phyloP scores from a whole-genome alignment of 2,797 vertebrate species.

The Phataginus tetradactyla region DNA sequence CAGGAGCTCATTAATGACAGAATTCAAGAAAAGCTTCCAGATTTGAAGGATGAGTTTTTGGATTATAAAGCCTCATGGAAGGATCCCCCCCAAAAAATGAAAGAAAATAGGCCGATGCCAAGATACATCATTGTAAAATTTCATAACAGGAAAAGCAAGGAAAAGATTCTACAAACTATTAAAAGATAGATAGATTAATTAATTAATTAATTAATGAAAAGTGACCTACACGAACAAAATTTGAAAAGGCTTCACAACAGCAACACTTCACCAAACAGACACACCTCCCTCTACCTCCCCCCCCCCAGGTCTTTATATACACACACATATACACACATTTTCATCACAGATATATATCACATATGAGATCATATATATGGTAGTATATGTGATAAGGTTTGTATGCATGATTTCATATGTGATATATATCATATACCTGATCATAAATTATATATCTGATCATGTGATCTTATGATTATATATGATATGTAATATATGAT shows the following conservation, averaged over 20 bases:
- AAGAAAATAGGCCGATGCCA: neutral
- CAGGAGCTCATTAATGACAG: neutral
- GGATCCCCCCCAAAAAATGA: neutral
- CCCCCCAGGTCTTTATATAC: neutral
- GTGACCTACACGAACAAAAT: neutral
- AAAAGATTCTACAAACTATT: neutral
- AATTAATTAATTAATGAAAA: neutral
- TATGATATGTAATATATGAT: neutral
- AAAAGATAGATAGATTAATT: neutral
- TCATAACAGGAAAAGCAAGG: neutral
- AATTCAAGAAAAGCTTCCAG: neutral
- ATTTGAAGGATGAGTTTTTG: neutral
- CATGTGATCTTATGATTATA: neutral
- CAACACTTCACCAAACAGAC: neutral
- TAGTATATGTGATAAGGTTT: neutral
- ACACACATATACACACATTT: neutral
- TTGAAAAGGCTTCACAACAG: constrained; percentile 25
- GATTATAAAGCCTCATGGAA: neutral
- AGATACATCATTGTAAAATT: neutral
- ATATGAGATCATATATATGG: neutral
- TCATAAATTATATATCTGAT: neutral
- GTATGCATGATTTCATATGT: neutral
- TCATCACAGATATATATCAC: neutral
- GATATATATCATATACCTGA: neutral
- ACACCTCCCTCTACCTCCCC: neutral